Evolutionary conservation across 1,140 invertebrate species (phyloP).

Genomic region (Platyscapa corneri): DNA sequence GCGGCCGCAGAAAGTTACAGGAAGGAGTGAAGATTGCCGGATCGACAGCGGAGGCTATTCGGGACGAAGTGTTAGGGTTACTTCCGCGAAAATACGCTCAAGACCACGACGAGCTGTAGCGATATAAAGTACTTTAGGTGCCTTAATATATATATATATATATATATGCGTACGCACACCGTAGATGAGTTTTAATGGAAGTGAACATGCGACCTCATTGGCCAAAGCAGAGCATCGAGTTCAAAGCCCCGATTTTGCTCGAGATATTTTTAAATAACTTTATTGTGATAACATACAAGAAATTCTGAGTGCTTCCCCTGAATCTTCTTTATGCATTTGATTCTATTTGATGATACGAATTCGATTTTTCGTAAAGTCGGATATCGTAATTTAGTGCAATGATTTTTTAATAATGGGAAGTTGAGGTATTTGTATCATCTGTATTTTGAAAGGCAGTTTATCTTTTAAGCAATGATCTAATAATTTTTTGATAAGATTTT

Average conservation of each 20-base stretch:
- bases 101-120: constrained; percentile 56
- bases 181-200: constrained; percentile 4
- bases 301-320: background rate
- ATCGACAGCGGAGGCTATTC: constrained; percentile 55
- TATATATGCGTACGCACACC: background rate
- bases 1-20: constrained; percentile 47
- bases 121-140: constrained; percentile 2
- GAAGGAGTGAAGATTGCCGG: constrained; percentile 53
- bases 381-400: background rate
- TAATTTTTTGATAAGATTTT: background rate
- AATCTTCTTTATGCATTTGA: background rate
- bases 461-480: background rate
- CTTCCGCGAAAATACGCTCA: background rate
- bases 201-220: background rate
- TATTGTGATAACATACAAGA: constrained; percentile 33
- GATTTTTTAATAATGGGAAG: background rate
- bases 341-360: background rate
- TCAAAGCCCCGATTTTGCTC: background rate
- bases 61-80: constrained; percentile 40
- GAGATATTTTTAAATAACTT: constrained; percentile 20
- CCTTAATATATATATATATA: background rate
- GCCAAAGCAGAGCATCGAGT: constrained; percentile 27
- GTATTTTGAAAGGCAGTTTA: background rate
- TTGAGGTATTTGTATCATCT: background rate
- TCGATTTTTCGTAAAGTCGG: background rate